Evolutionary conservation across 2,113 vertebrate species (phyloP).

Genomic region (Cairina moschata): DNA sequence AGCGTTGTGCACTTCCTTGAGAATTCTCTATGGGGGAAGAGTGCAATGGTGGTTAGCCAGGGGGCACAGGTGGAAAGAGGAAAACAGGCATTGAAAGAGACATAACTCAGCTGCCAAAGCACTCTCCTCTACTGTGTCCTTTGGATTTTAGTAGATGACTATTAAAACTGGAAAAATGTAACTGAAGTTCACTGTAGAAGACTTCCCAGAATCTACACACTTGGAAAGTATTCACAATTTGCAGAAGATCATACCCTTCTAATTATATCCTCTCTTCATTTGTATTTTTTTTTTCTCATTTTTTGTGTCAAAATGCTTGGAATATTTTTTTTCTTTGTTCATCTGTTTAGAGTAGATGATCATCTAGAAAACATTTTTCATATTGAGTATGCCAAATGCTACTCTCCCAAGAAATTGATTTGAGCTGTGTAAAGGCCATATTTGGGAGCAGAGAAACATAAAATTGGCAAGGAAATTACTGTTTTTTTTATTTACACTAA

Average conservation of each 20-base stretch:
- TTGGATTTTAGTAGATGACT: not conserved
- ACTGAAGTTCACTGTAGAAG: not conserved
- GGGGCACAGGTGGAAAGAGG: not conserved
- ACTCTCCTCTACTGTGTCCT: not conserved
- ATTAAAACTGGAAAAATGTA: not conserved
- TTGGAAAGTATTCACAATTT: not conserved
- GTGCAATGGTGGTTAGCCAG: not conserved
- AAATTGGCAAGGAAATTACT: not conserved
- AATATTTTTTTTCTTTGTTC: not conserved
- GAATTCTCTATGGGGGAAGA: not conserved
- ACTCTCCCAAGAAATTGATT: not conserved
- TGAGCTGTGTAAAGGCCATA: not conserved
- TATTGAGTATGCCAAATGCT: not conserved
- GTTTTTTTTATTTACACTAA: not conserved
- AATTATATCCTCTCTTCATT: not conserved
- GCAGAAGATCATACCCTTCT: not conserved
- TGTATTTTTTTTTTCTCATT: not conserved
- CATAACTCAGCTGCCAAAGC: not conserved
- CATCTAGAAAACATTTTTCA: not conserved
- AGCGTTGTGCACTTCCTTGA: not conserved
- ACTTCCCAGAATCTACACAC: not conserved
- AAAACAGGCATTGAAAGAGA: not conserved
- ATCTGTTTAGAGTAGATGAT: not conserved
- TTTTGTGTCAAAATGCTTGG: conserved; percentile 5
- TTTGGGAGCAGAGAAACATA: not conserved